Conservation (phyloP, 1,140 invertebrate genomes). For the Bombus waltoni region DNA sequence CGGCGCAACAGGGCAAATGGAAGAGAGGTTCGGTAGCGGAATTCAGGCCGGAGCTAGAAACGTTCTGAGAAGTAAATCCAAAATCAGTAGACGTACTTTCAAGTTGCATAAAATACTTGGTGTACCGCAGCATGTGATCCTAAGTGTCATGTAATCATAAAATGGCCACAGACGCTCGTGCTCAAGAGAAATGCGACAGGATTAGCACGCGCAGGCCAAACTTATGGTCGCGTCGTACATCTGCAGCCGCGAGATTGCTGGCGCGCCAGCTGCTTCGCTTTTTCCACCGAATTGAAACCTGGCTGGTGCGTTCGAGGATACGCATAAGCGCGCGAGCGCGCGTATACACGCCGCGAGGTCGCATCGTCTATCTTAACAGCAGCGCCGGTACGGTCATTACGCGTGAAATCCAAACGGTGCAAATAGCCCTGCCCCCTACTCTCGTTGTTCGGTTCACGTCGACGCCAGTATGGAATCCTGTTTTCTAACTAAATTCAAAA, state of each 20-base stretch:
- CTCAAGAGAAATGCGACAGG: conserved; percentile 33
- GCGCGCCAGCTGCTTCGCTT: neutral
- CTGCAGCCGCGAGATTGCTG: conserved; percentile 9
- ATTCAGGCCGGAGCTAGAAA: neutral
- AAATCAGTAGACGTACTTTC: conserved; percentile 39
- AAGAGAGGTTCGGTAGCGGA: too few species aligned
- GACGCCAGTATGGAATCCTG: neutral
- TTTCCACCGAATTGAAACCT: conserved; percentile 28
- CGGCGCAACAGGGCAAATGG: neutral
- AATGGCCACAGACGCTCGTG: conserved; percentile 21
- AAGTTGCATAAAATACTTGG: conserved; percentile 22
- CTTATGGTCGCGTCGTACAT: conserved; percentile 24
- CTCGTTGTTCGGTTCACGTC: neutral
- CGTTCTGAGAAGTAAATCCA: conserved; percentile 23
- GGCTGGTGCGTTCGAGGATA: neutral
- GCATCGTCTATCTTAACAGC: neutral
- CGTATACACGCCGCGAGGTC: neutral
- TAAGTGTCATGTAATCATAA: conserved; percentile 32
- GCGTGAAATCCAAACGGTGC: conserved; percentile 27
- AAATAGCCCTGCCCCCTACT: neutral
- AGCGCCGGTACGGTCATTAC: conserved; percentile 1
- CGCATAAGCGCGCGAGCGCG: neutral
- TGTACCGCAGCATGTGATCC: conserved; percentile 11
- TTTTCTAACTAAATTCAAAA: conserved; percentile 23
- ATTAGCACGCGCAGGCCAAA: conserved; percentile 35